Evolutionary conservation across 2,113 vertebrate species (phyloP).

Genomic region (Malurus cyaneus): DNA sequence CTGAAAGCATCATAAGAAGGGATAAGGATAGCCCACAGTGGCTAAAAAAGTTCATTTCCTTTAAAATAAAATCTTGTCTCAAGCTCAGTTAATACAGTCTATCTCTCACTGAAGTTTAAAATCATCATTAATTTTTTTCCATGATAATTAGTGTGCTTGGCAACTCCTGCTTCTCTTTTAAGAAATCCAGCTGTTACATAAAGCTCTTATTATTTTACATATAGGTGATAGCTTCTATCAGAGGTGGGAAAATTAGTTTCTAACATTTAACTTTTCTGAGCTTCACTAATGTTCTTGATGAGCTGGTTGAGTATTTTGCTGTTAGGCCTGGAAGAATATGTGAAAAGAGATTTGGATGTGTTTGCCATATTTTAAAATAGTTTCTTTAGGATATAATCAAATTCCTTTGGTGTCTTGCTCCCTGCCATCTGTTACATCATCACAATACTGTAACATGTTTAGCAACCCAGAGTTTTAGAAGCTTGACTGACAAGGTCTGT

Average conservation of each 20-base stretch:
- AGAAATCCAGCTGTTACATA: neutral
- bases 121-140: neutral
- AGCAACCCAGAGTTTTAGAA: neutral
- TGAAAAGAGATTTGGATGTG: neutral
- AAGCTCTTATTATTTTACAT: neutral
- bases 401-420: constrained; percentile 2
- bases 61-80: neutral
- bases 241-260: neutral
- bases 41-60: neutral
- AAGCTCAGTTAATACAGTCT: neutral
- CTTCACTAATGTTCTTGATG: neutral
- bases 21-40: neutral
- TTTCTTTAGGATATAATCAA: neutral
- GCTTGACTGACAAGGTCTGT: constrained; percentile 36
- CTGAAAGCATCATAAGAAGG: neutral
- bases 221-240: neutral
- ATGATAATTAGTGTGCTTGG: neutral
- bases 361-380: constrained; percentile 5
- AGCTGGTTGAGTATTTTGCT: neutral
- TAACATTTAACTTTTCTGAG: neutral
- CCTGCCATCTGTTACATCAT: constrained; percentile 41
- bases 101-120: neutral
- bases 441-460: neutral
- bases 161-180: neutral
- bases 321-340: neutral